Conservation (phyloP, 2,888 invertebrate species). For the Phyllotreta striolata region DNA sequence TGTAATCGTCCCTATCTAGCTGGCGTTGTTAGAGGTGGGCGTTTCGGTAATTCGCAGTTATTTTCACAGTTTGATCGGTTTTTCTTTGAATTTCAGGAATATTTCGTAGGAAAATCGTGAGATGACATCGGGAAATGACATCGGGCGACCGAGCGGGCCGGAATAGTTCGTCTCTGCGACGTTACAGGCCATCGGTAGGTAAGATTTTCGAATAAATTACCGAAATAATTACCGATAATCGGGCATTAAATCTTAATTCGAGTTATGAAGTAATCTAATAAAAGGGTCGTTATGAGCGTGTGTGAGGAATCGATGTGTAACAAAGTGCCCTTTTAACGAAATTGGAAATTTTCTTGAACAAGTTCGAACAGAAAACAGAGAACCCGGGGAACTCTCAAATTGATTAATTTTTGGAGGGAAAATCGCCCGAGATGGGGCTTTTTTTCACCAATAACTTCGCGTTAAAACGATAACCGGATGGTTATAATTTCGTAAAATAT, state of each 20-base stretch:
- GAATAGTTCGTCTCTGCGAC: conserved; percentile 35
- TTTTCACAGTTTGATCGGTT: conserved; percentile 2
- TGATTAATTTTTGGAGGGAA: too few relatives aligned
- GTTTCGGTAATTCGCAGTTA: too few relatives aligned
- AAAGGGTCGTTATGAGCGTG: conserved; percentile 58
- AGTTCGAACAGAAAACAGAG: too few relatives aligned
- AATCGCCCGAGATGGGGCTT: too few relatives aligned
- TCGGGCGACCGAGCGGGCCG: conserved; percentile 33
- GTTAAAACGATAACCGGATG: too few relatives aligned
- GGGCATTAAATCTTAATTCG: conserved; percentile 47
- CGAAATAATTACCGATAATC: too few relatives aligned
- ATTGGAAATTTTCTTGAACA: conserved; percentile 59
- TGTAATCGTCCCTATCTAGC: too few relatives aligned
- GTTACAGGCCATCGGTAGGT: conserved; percentile 37
- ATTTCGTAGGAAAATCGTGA: conserved; percentile 30
- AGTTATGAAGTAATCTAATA: conserved; percentile 51
- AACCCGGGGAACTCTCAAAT: too few relatives aligned
- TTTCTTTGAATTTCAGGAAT: conserved; percentile 33
- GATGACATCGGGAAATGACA: conserved; percentile 38
- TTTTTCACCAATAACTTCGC: too few relatives aligned
- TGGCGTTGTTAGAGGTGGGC: too few relatives aligned
- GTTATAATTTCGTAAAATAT: too few relatives aligned
- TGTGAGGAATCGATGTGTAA: conserved; percentile 58
- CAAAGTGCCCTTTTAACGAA: conserved; percentile 62
- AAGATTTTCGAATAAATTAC: conserved; percentile 34